phyloP scores from a whole-genome alignment of 2,797 vertebrate species.

The Xenentodon cancila region DNA sequence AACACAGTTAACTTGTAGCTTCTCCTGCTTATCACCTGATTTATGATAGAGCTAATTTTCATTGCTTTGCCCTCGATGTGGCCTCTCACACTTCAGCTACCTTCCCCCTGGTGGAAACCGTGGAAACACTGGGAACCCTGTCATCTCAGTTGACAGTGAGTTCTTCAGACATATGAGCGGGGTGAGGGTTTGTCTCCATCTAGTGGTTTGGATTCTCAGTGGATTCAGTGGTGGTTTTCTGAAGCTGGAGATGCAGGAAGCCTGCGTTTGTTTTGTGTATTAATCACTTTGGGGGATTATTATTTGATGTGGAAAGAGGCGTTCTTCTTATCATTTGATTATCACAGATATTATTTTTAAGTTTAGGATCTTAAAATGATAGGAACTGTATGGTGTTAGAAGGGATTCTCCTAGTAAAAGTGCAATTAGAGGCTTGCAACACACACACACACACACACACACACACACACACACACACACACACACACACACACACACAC shows the following conservation, averaged over 20 bases:
- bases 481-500: too few relatives aligned
- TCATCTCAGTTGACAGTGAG: neutral
- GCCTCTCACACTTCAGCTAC: slow-evolving; percentile 46
- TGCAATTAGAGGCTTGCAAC: too few relatives aligned
- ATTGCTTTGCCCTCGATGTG: slow-evolving; percentile 54
- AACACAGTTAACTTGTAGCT: slow-evolving; percentile 26
- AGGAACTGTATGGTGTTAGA: too few relatives aligned
- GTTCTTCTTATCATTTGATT: too few relatives aligned
- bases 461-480: too few relatives aligned
- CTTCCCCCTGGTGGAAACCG: slow-evolving; percentile 14
- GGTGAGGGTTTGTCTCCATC: slow-evolving; percentile 48
- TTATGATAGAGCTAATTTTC: slow-evolving; percentile 47
- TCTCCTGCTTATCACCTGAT: slow-evolving; percentile 52
- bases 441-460: too few relatives aligned
- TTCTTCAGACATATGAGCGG: neutral
- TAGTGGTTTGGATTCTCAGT: slow-evolving; percentile 25
- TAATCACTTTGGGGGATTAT: too few relatives aligned
- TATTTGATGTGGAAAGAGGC: too few relatives aligned
- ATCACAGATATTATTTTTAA: too few relatives aligned
- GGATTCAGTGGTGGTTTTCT: neutral
- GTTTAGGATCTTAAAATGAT: too few relatives aligned
- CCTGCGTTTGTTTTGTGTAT: neutral
- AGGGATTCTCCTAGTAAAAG: too few relatives aligned
- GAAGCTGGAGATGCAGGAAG: too few relatives aligned
- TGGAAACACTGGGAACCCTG: neutral